A percentile compares a stretch with the other conserved stretches of the same genome.
Evolutionary conservation across 2,797 vertebrate species (phyloP).

Genomic region (Pseudochromis fuscus): DNA sequence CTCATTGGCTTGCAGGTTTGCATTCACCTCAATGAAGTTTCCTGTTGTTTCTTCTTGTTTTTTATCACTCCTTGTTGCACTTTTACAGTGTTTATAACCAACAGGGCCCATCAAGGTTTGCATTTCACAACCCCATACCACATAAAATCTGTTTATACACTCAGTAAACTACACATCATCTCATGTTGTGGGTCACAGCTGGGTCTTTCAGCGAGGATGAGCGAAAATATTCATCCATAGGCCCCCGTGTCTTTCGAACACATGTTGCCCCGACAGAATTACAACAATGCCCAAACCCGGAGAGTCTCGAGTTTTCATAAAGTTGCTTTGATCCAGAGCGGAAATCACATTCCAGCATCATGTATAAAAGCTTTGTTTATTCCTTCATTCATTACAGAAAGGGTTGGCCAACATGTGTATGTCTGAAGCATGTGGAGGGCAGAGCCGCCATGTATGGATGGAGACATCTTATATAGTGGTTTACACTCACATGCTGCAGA

Average conservation of each 20-base stretch:
- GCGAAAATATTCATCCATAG: slow-evolving; percentile 32
- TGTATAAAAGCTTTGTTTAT: slow-evolving; percentile 71
- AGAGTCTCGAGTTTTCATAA: slow-evolving; percentile 38
- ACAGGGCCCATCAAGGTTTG: slow-evolving; percentile 23
- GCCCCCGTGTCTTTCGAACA: slow-evolving; percentile 25
- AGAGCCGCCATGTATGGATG: slow-evolving; percentile 44
- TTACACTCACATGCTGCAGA: slow-evolving; percentile 39
- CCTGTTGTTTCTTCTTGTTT: slow-evolving; percentile 40
- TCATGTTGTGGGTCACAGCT: slow-evolving; percentile 29
- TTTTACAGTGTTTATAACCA: slow-evolving; percentile 55
- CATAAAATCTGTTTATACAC: slow-evolving; percentile 56
- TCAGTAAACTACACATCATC: slow-evolving; percentile 44
- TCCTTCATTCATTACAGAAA: slow-evolving; percentile 48
- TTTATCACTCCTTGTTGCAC: slow-evolving; percentile 48
- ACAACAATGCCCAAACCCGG: slow-evolving; percentile 55
- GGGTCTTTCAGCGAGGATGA: slow-evolving; percentile 29
- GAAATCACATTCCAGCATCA: slow-evolving; percentile 60
- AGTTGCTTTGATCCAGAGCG: slow-evolving; percentile 50
- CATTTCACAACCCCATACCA: slow-evolving; percentile 33
- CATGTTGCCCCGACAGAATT: slow-evolving; percentile 47
- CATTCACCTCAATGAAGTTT: slow-evolving; percentile 40
- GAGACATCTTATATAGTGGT: slow-evolving; percentile 29
- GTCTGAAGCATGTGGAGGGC: slow-evolving; percentile 70
- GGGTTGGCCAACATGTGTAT: slow-evolving; percentile 50
- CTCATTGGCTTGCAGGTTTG: slow-evolving; percentile 24